A percentile compares a stretch with the other conserved stretches of the same genome.
Conservation (phyloP, 2,888 invertebrate genomes). For the Xestia ashworthii region DNA sequence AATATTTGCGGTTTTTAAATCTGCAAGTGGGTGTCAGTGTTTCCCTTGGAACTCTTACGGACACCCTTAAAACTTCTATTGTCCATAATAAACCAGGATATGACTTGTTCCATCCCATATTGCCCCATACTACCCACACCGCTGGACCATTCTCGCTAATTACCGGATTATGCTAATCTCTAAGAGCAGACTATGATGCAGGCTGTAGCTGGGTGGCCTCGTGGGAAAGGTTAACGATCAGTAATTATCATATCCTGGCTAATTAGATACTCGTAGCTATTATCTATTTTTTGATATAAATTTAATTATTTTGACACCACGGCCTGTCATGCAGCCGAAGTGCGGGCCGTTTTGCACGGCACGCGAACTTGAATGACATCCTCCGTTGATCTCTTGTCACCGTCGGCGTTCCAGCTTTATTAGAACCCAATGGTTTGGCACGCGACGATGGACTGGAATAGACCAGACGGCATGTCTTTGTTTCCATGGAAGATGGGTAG, state of each 20-base stretch:
- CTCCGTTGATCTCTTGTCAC: no score
- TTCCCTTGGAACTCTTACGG: neutral
- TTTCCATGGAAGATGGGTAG: no score
- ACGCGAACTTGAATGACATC: no score
- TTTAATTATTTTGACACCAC: no score
- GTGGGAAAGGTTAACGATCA: neutral
- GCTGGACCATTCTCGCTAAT: conserved; percentile 38
- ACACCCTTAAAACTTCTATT: neutral
- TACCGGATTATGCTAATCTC: conserved; percentile 57
- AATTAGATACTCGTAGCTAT: neutral
- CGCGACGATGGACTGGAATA: no score
- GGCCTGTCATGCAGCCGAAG: no score
- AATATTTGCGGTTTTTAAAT: neutral
- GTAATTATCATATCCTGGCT: neutral
- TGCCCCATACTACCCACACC: neutral
- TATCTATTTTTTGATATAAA: conserved; percentile 2
- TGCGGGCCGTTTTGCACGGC: no score
- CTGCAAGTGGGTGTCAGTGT: no score
- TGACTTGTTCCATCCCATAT: neutral
- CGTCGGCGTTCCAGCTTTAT: no score
- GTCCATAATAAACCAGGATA: neutral
- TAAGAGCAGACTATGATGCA: conserved; percentile 33
- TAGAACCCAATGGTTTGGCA: neutral
- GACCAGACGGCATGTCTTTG: neutral
- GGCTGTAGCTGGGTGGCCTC: neutral